Evolutionary conservation across 2,797 vertebrate species (phyloP).

Genomic region (Pampus argenteus): DNA sequence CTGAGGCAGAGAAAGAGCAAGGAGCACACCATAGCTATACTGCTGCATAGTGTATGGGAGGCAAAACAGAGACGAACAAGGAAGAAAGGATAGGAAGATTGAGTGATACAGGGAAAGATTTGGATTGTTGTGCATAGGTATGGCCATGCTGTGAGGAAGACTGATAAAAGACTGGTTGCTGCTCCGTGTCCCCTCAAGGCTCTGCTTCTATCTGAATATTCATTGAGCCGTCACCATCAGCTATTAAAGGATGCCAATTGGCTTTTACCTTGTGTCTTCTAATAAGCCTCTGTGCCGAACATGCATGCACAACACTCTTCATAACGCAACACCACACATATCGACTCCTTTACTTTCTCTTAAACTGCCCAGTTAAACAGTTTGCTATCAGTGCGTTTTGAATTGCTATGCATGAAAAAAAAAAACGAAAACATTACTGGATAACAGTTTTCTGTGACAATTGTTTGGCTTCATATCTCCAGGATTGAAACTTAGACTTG

Average conservation of each 20-base stretch:
- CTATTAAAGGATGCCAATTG: constrained; percentile 75
- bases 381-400: constrained; percentile 10
- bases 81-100: constrained; percentile 20
- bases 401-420: constrained; percentile 19
- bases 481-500: constrained; percentile 31
- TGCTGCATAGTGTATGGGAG: background rate
- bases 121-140: constrained; percentile 60
- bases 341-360: constrained; percentile 8
- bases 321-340: constrained; percentile 7
- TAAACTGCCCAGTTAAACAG: constrained; percentile 28
- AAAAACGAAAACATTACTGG: constrained; percentile 3
- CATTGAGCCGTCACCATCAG: constrained; percentile 71
- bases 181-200: constrained; percentile 74
- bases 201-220: constrained; percentile 78
- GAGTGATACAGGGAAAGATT: constrained; percentile 45
- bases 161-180: constrained; percentile 76
- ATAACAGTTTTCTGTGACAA: constrained; percentile 22
- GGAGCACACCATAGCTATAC: constrained; percentile 9
- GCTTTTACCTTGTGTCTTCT: constrained; percentile 75
- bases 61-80: constrained; percentile 24
- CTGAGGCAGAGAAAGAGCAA: constrained; percentile 35
- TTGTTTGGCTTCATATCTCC: constrained; percentile 28
- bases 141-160: constrained; percentile 50
- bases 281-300: constrained; percentile 63
- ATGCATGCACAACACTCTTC: constrained; percentile 59